Evolutionary conservation across 2,113 vertebrate genomes (phyloP), one percentile per base, ranked within the genome.

Genomic region (Calyptommatus sinebrachiatus): DNA sequence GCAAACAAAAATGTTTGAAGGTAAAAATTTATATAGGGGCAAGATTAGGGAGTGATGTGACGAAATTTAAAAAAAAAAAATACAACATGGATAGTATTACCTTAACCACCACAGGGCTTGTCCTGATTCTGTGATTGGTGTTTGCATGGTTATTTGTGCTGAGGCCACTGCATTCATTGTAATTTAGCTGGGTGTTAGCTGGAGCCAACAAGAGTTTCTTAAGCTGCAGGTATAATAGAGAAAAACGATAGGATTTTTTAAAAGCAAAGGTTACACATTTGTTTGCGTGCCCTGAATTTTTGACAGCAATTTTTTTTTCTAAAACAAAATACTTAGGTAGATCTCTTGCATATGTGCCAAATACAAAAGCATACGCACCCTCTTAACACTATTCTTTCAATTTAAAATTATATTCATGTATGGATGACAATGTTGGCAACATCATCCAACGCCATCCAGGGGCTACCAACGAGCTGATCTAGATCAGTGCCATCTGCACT

Each of bases 161-260:
- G 96, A 97, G 95, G 94, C 97, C 97, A 92, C 96, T 97, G 96
- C 98, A 98, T 96, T 99, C 98, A 97, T 98, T 97, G 95, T 99
- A 99, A 96, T 97, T 97, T 94, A 99, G 96, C 95, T 99, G 98
- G 94, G 97, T 97, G 95, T 99, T 99, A 91, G 98, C 97, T 67
- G 98, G 98, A 86, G 98, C 98, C 96, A 99, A 94, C 94, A 99
- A 96, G 93, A 99, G 97, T 95, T 99, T 99, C 97, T 98, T 99
- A 95, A 99, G 96, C 98, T 99, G 94, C 86, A 92, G 91, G 92
- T 48, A 93, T 79, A 94, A 75, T 41, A 83, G 85, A 62, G 85
- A 84, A 83, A 87, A 80, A 60, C 45, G 26, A 45, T 81, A 10
- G 65, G 53, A 3, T 12, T n/a, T 16, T 26, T 81, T 85, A 26